These are phyloP conservation scores for Coelinius sp. DNA, from an alignment of 2,888 invertebrate genomes.

Conservation along the genomic window DNA sequence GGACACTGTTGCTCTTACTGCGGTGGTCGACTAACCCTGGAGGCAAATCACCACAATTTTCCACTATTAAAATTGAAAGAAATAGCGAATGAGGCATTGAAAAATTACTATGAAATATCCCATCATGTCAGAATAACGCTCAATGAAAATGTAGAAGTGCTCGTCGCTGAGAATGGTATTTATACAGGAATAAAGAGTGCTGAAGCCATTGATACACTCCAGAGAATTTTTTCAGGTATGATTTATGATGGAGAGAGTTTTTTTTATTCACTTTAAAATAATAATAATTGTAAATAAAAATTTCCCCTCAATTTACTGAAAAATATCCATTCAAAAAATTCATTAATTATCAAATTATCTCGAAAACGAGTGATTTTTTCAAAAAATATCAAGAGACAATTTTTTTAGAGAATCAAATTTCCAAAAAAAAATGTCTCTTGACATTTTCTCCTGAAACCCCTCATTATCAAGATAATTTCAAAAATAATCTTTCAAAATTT, in stretches of 20 bases:
- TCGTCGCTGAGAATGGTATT: slow-evolving; percentile 56
- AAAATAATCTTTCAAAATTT: too few species aligned
- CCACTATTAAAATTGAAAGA: slow-evolving; percentile 52
- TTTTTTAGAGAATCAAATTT: too few species aligned
- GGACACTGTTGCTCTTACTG: slow-evolving; percentile 67
- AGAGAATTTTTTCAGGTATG: slow-evolving; percentile 50
- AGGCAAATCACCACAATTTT: slow-evolving; percentile 42
- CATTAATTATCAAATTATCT: too few species aligned
- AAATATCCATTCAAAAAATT: too few species aligned
- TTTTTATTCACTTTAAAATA: not conserved
- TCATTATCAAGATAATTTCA: too few species aligned
- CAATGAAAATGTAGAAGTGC: slow-evolving; percentile 55
- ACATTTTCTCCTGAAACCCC: too few species aligned
- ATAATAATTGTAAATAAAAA: not conserved
- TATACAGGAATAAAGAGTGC: slow-evolving; percentile 57
- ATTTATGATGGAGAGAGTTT: not conserved
- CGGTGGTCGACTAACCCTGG: slow-evolving; percentile 59
- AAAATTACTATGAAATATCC: slow-evolving; percentile 49
- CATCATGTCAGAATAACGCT: slow-evolving; percentile 62
- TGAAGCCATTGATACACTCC: slow-evolving; percentile 53
- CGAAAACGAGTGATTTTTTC: too few species aligned
- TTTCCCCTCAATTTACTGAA: too few species aligned
- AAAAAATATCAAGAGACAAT: too few species aligned
- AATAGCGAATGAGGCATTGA: slow-evolving; percentile 51
- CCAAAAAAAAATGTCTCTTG: too few species aligned